Conservation (phyloP, 2,113 vertebrate species). For the Ginglymostoma cirratum region DNA sequence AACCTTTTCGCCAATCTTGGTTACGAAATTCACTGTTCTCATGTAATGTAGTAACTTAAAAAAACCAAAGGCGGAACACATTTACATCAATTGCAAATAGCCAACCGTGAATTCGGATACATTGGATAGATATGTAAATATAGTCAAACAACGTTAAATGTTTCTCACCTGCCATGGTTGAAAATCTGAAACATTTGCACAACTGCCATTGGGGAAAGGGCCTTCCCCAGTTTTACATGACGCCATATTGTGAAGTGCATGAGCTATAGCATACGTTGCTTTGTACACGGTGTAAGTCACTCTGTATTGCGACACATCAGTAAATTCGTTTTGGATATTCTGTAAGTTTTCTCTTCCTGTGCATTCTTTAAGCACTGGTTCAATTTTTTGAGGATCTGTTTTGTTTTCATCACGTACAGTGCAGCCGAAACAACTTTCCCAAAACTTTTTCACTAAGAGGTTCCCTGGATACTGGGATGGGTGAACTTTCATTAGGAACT, state of each 20-base stretch:
- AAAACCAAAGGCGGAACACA: neutral
- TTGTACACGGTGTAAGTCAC: neutral
- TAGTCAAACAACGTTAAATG: too few species aligned
- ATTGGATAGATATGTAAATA: neutral
- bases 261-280: neutral
- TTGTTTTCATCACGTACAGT: too few species aligned
- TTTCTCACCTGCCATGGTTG: neutral
- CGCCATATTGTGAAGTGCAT: neutral
- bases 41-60: neutral
- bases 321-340: neutral
- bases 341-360: neutral
- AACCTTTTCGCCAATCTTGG: neutral
- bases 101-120: neutral
- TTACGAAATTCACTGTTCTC: neutral
- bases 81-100: neutral
- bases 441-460: too few species aligned
- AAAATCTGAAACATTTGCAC: neutral
- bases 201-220: neutral
- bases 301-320: neutral
- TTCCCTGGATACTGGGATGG: too few species aligned
- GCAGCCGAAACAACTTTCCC: too few species aligned
- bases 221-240: neutral
- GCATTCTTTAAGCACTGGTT: neutral
- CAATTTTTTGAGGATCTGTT: too few species aligned
- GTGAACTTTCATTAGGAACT: too few species aligned